A percentile compares a stretch with the other conserved stretches of the same genome.
Conservation (phyloP, 2,797 vertebrate species). For the Phaenicophaeus curvirostris region DNA sequence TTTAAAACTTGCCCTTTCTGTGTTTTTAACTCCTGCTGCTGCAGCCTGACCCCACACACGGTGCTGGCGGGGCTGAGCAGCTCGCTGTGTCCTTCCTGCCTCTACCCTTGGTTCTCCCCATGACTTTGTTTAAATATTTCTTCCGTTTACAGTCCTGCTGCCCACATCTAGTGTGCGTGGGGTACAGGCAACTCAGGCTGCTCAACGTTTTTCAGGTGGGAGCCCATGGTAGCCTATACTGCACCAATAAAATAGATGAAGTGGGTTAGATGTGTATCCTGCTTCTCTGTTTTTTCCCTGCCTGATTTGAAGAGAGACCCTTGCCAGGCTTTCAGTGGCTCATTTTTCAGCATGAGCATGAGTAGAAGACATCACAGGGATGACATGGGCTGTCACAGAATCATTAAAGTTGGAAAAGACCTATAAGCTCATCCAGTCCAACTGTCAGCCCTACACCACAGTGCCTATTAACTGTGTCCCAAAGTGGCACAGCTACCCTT, state of each 20-base stretch:
- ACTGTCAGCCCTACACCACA: no score
- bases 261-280: rapidly evolving
- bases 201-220: background rate
- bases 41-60: rapidly evolving
- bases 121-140: background rate
- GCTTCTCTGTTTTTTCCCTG: background rate
- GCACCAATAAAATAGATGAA: background rate
- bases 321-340: background rate
- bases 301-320: background rate
- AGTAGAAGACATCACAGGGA: background rate
- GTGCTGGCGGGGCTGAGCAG: rapidly evolving
- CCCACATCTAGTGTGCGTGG: rapidly evolving
- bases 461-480: no score
- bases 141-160: background rate
- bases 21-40: background rate
- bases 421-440: no score
- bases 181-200: background rate
- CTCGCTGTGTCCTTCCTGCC: background rate
- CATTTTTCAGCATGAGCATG: background rate
- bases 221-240: rapidly evolving
- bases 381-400: background rate
- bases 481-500: no score
- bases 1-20: background rate
- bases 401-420: no score
- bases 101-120: background rate